These are phyloP conservation scores for Rhyacichthys aspro DNA, from an alignment of 2,797 vertebrate genomes.

Conservation along the genomic window DNA sequence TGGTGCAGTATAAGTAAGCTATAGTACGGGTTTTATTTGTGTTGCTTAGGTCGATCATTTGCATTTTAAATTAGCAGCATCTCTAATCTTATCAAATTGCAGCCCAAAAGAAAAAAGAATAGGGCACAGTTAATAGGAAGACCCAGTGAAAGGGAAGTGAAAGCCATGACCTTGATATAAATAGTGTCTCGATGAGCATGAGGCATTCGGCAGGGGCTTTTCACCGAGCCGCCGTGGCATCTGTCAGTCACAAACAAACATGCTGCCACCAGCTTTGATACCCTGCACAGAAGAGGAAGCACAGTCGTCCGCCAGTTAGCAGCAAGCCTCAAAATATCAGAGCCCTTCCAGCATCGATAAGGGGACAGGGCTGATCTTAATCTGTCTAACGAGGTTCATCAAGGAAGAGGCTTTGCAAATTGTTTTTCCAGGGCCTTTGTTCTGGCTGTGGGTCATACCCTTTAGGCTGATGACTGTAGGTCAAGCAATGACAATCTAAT, in stretches of 20 bases:
- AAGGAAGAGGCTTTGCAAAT: slow-evolving; percentile 10
- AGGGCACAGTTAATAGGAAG: too few relatives aligned
- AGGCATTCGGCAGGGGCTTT: slow-evolving; percentile 24
- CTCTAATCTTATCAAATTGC: neutral
- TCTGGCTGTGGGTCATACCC: neutral
- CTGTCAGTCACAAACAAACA: slow-evolving; percentile 33
- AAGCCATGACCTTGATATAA: slow-evolving; percentile 50
- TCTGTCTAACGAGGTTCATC: slow-evolving; percentile 11
- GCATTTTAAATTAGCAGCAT: too few relatives aligned
- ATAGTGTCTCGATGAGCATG: slow-evolving; percentile 12
- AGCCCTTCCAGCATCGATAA: slow-evolving; percentile 18
- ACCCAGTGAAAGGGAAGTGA: slow-evolving; percentile 13
- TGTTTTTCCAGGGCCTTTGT: slow-evolving; percentile 5
- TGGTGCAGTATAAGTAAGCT: too few relatives aligned
- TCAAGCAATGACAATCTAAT: slow-evolving; percentile 2
- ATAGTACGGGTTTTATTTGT: too few relatives aligned
- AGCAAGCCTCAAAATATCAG: slow-evolving; percentile 11
- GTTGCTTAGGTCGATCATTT: too few relatives aligned
- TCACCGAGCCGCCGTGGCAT: slow-evolving; percentile 14
- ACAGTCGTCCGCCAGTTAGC: slow-evolving; percentile 1
- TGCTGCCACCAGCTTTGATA: neutral
- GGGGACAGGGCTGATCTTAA: slow-evolving; percentile 21
- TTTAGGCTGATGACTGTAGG: neutral
- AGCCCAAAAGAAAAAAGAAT: neutral
- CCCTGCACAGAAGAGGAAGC: slow-evolving; percentile 10